phyloP scores from a whole-genome alignment of 2,113 vertebrate genomes.

The Paedocypris sp. region DNA sequence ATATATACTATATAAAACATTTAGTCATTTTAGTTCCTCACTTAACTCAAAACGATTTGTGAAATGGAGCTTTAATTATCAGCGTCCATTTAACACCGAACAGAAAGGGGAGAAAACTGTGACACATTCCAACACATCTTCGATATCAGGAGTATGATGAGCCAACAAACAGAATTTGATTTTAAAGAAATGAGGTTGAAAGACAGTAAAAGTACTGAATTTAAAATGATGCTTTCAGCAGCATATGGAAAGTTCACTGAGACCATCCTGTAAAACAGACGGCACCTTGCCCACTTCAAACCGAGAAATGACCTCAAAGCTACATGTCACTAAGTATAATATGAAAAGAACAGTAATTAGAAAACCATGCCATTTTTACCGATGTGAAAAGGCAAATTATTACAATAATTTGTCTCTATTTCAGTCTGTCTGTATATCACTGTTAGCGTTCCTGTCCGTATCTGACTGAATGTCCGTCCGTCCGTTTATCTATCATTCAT shows the following conservation, averaged over 20 bases:
- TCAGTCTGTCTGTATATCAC: no score
- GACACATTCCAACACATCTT: not conserved
- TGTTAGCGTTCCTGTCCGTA: no score
- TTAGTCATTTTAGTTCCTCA: no score
- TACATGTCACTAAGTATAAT: not conserved
- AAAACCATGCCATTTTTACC: no score
- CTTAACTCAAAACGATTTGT: no score
- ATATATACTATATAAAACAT: no score
- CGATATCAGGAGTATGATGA: conserved; percentile 30
- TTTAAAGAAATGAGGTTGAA: conserved; percentile 29
- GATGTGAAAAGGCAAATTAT: no score
- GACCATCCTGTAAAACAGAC: conserved; percentile 28
- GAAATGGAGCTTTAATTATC: not conserved
- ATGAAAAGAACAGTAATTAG: no score
- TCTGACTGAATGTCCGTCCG: no score
- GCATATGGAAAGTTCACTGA: conserved; percentile 13
- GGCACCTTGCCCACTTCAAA: conserved; percentile 26
- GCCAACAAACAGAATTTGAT: conserved; percentile 29
- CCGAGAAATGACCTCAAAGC: not conserved
- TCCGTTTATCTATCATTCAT: no score
- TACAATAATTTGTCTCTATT: no score
- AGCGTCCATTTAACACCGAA: not conserved
- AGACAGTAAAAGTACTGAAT: conserved; percentile 25
- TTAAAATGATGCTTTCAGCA: conserved; percentile 14
- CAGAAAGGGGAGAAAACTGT: not conserved